These are phyloP conservation scores for Cotesia glomerata DNA, from an alignment of 1,140 invertebrate genomes.

Conservation along the genomic window DNA sequence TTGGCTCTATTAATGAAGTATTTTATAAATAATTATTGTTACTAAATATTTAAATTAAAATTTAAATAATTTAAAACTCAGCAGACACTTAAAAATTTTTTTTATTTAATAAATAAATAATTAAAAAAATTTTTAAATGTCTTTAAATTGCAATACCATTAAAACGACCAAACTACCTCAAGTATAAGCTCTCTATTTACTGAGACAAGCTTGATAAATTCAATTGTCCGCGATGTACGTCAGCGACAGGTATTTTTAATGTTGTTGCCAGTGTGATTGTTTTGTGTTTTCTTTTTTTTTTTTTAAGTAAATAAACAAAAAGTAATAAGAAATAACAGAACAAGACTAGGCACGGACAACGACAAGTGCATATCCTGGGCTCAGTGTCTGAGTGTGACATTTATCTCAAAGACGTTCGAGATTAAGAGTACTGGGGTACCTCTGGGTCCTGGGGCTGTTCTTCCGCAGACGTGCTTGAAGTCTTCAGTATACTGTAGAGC, in stretches of 20 bases:
- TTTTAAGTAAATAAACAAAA: no score
- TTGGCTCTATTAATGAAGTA: no score
- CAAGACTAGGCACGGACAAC: not conserved
- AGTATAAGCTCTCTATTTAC: not conserved
- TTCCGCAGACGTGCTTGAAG: conserved; percentile 83
- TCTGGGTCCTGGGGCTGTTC: conserved; percentile 67
- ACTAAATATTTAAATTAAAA: no score
- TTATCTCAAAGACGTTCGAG: not conserved
- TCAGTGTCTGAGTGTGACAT: conserved; percentile 6
- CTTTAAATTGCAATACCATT: no score
- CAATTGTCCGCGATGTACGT: not conserved
- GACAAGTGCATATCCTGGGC: not conserved
- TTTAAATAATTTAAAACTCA: no score
- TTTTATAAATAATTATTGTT: no score
- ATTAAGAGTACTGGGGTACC: conserved; percentile 47
- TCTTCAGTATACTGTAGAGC: conserved; percentile 94
- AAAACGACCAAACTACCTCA: no score
- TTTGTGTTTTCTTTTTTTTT: no score
- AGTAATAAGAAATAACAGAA: not conserved
- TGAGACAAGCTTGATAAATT: not conserved
- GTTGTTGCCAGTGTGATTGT: not conserved
- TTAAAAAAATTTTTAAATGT: no score
- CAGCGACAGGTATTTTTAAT: not conserved
- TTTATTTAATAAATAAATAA: no score
- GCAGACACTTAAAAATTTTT: no score